Conservation (phyloP, 2,797 vertebrate species). For the Liparis tanakae region DNA sequence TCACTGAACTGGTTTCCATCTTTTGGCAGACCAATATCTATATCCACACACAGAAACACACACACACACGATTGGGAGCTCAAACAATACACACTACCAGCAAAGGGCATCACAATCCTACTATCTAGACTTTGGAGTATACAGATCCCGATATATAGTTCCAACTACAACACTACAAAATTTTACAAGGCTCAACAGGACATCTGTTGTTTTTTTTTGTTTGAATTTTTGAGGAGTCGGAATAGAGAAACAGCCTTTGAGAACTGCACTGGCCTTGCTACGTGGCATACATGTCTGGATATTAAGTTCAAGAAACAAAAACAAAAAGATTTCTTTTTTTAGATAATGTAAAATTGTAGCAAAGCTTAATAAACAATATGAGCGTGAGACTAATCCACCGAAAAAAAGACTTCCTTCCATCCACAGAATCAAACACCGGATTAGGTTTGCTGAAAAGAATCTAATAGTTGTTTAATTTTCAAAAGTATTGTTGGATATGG, state of each 20-base stretch:
- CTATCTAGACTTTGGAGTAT: constrained; percentile 70
- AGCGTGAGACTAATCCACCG: constrained; percentile 71
- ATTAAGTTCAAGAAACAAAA: constrained; percentile 59
- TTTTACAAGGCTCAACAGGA: constrained; percentile 68
- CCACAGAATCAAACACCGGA: constrained; percentile 93
- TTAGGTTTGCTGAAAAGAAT: constrained; percentile 86
- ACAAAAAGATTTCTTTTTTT: constrained; percentile 25
- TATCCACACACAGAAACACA: constrained; percentile 71
- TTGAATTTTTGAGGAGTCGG: constrained; percentile 63
- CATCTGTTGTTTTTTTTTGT: constrained; percentile 17
- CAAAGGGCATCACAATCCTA: constrained; percentile 68
- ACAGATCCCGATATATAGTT: constrained; percentile 67
- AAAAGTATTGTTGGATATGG: constrained; percentile 71
- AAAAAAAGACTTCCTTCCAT: constrained; percentile 89
- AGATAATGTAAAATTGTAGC: constrained; percentile 73
- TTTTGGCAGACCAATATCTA: constrained; percentile 56
- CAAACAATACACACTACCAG: constrained; percentile 64
- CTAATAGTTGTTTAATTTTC: constrained; percentile 66
- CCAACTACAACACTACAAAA: constrained; percentile 70
- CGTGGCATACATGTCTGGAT: constrained; percentile 69
- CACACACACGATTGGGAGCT: constrained; percentile 52
- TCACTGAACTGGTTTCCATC: constrained; percentile 59
- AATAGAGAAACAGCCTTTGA: constrained; percentile 77
- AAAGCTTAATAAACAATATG: constrained; percentile 81
- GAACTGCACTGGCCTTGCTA: constrained; percentile 78